Conservation (phyloP, 2,113 vertebrate species). For the Microcebus ravelobensis region DNA sequence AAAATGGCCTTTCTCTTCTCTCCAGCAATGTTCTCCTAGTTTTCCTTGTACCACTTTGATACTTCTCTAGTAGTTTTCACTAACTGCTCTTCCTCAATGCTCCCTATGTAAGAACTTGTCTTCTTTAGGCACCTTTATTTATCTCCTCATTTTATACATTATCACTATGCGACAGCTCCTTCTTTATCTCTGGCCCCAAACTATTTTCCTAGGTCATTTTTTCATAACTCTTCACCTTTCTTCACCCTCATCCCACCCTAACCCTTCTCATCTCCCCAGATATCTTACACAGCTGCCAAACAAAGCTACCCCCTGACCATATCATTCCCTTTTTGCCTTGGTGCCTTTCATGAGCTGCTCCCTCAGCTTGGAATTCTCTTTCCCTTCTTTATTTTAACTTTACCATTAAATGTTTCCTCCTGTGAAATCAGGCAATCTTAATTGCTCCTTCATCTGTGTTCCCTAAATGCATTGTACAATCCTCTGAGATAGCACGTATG, state of each 20-base stretch:
- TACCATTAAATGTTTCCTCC: background rate
- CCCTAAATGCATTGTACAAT: background rate
- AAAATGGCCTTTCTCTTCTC: background rate
- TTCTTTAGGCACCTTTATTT: background rate
- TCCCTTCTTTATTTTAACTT: conserved; percentile 3
- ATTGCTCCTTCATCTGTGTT: background rate
- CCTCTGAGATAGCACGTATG: background rate
- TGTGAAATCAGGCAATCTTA: background rate
- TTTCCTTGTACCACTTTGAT: background rate
- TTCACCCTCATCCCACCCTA: background rate
- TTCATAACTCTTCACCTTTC: background rate
- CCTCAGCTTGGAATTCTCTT: background rate
- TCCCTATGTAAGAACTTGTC: background rate
- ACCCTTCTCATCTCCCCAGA: background rate
- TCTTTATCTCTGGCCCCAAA: background rate
- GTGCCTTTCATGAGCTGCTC: background rate
- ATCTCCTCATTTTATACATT: background rate
- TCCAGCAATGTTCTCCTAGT: background rate
- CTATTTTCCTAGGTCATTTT: background rate
- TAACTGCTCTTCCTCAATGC: background rate
- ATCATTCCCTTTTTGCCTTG: background rate
- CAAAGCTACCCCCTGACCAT: background rate
- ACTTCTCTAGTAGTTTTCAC: background rate
- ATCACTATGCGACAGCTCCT: background rate
- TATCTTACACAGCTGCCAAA: background rate